These are phyloP conservation scores for Schrankia costaestrigalis DNA, from an alignment of 2,888 invertebrate genomes.

Conservation along the genomic window DNA sequence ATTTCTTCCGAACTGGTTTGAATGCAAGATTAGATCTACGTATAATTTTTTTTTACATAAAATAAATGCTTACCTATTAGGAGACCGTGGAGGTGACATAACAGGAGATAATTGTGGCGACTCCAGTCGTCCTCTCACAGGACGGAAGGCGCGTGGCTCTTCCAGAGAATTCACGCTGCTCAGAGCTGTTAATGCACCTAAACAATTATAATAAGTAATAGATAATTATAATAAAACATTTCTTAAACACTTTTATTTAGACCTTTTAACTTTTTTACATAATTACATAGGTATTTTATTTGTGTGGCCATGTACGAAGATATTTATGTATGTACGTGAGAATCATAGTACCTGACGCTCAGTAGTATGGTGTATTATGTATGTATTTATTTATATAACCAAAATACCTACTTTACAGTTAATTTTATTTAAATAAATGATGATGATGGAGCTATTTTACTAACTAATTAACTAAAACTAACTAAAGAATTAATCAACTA, in stretches of 20 bases:
- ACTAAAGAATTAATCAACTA: neutral
- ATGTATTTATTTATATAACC: too few species aligned
- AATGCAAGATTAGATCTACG: too few species aligned
- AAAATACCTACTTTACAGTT: too few species aligned
- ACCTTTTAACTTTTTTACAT: too few species aligned
- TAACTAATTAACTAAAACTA: neutral
- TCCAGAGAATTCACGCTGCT: conserved; percentile 66
- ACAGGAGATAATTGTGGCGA: conserved; percentile 65
- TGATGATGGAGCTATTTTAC: too few species aligned
- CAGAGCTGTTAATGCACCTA: conserved; percentile 68
- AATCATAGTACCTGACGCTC: too few species aligned
- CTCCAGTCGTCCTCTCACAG: conserved; percentile 61
- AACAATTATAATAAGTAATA: too few species aligned
- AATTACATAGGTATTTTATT: neutral
- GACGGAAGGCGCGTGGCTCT: conserved; percentile 71
- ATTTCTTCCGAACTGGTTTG: too few species aligned
- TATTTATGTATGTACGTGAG: too few species aligned
- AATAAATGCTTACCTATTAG: conserved; percentile 51
- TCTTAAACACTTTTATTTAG: neutral
- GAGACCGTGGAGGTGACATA: conserved; percentile 58
- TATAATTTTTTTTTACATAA: neutral
- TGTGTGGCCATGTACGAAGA: too few species aligned
- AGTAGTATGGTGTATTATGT: too few species aligned
- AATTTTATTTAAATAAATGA: too few species aligned
- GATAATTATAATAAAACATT: neutral